These are phyloP conservation scores for Megalops atlanticus DNA, from an alignment of 2,113 vertebrate genomes.

Conservation along the genomic window DNA sequence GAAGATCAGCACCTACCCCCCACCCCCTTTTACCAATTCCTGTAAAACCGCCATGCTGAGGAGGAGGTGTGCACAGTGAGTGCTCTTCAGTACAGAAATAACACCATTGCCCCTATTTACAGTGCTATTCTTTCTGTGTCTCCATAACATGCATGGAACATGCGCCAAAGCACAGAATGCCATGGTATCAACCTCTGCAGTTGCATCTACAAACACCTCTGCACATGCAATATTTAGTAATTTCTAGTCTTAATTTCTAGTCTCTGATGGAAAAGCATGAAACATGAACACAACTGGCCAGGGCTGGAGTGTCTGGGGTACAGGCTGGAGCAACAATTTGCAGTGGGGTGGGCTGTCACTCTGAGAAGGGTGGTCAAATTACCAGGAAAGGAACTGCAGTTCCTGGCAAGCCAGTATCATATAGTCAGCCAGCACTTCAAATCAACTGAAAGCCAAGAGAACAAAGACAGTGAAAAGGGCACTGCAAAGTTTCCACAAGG, in stretches of 20 bases:
- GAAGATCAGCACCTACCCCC: constrained; percentile 6
- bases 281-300: background rate
- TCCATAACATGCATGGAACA: constrained; percentile 4
- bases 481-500: background rate
- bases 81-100: constrained; percentile 9
- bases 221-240: background rate
- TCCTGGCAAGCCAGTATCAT: background rate
- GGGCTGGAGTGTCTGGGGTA: background rate
- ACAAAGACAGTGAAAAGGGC: background rate
- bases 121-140: constrained; percentile 11
- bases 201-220: constrained; percentile 13
- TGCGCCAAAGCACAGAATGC: constrained; percentile 17
- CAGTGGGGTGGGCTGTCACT: background rate
- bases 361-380: background rate
- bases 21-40: constrained; percentile 10
- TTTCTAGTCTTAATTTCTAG: no score
- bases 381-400: background rate
- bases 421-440: background rate
- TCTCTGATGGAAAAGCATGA: no score
- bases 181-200: background rate
- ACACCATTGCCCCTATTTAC: constrained; percentile 9
- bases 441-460: background rate
- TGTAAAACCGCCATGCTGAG: constrained; percentile 2
- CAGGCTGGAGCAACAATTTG: background rate
- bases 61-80: background rate